Conservation (phyloP, 2,888 invertebrate genomes). For the Taenaris catops region DNA sequence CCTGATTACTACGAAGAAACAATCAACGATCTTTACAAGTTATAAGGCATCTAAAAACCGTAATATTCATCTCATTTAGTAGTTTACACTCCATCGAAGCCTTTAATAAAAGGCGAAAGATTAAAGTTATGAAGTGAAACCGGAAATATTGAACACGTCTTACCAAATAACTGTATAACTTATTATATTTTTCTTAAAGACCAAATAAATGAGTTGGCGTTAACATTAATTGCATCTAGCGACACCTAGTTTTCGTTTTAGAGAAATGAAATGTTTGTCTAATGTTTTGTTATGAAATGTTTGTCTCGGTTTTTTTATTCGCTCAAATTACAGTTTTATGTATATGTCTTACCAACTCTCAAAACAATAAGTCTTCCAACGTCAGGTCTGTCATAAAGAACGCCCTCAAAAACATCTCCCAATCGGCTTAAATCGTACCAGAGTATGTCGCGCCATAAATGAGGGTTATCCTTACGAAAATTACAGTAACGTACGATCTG, state of each 20-base stretch:
- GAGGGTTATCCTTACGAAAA: conserved; percentile 86
- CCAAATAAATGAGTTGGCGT: neutral
- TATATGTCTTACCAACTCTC: conserved; percentile 82
- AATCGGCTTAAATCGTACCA: conserved; percentile 81
- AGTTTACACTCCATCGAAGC: too few relatives aligned
- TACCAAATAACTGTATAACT: too few relatives aligned
- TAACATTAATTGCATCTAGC: neutral
- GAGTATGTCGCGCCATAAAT: conserved; percentile 83
- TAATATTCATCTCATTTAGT: too few relatives aligned
- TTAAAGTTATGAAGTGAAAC: too few relatives aligned
- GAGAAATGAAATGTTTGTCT: too few relatives aligned
- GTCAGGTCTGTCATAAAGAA: conserved; percentile 72
- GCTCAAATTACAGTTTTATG: neutral
- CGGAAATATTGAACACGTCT: too few relatives aligned
- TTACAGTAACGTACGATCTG: conserved; percentile 86
- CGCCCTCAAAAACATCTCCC: conserved; percentile 82
- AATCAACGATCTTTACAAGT: too few relatives aligned
- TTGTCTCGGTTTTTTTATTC: neutral
- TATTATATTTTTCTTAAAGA: too few relatives aligned
- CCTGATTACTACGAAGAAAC: too few relatives aligned
- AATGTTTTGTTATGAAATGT: neutral
- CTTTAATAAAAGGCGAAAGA: too few relatives aligned
- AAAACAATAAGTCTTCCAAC: conserved; percentile 84
- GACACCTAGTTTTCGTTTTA: conserved; percentile 33
- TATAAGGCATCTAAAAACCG: too few relatives aligned